Base-by-base conservation (phyloP, 2,113 vertebrate genomes). In the Xyrauchen texanus region DNA sequence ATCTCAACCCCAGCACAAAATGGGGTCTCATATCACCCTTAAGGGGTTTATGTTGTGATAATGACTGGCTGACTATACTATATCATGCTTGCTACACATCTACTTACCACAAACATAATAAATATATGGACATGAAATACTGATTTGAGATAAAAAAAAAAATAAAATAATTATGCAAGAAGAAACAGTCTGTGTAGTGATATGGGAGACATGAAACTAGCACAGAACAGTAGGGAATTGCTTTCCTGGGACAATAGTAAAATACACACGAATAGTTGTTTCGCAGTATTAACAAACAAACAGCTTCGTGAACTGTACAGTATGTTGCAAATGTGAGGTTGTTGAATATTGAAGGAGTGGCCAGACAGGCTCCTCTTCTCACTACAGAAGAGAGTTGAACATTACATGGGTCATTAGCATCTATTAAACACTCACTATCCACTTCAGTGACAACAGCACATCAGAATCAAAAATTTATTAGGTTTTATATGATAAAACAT, bases 361-460 rank as follows among this genome's bases (percentile, higher is more conserved):
- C 51, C 51, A 58, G 6, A 58, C n/a, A 58, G 11, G 15, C 55
- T 58, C 13, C 55, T 58, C 6, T 6, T 11, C 3, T 15, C 55
- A n/a, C 6, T 58, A 49, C 8, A 8, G 15, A 58, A 58, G 51
- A 46, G 77, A 57, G 64, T 13, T 4, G 4, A 75, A 63, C 42
- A 75, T 65, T 63, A 64, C 49, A 75, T 53, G 6, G n/a, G 52
- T 46, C 51, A 75, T 78, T 78, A 81, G 60, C 45, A 49, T 78
- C 64, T 73, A 44, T 75, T 49, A 62, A 78, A 77, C 5, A 46
- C 73, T 77, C 45, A 12, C 52, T 77, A 2, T 55, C 7, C 15
- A 58, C 65, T 58, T 53, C 70, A 60, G 51, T 76, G 12, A 6
- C 62, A 34, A 53, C 47, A 49, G 42, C 10, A 61, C 67, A 64